Percentiles rank a stretch among this genome's conserved stretches.
phyloP scores from a whole-genome alignment of 2,113 vertebrate species.

The Ageneiosus marmoratus region DNA sequence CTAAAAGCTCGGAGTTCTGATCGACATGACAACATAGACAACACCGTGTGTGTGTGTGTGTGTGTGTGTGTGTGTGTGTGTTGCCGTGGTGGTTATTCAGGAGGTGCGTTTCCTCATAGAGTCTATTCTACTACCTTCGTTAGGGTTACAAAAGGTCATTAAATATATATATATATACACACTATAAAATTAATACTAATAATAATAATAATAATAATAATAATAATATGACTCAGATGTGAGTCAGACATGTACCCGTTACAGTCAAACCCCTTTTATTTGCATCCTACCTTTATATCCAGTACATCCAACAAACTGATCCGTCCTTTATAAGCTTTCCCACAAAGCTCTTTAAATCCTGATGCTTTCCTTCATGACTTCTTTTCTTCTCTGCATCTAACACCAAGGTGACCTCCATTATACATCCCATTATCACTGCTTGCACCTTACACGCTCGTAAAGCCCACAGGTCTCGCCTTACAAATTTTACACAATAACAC shows the following conservation, averaged over 20 bases:
- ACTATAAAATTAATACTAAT: too few species aligned
- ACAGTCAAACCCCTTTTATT: background rate
- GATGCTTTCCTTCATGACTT: background rate
- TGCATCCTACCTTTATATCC: background rate
- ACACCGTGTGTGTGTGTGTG: background rate
- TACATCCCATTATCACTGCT: constrained; percentile 47
- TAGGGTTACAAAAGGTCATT: too few species aligned
- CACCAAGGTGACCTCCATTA: constrained; percentile 61
- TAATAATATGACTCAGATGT: too few species aligned
- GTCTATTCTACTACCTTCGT: background rate
- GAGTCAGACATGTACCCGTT: too few species aligned
- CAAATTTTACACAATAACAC: constrained; percentile 49
- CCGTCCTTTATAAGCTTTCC: background rate
- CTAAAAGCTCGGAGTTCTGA: background rate
- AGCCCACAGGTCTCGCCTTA: constrained; percentile 26
- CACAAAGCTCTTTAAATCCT: background rate
- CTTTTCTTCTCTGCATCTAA: background rate
- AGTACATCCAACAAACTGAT: background rate
- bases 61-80: too few species aligned
- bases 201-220: too few species aligned
- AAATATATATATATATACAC: too few species aligned
- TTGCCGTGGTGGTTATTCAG: background rate
- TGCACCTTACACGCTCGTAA: constrained; percentile 25
- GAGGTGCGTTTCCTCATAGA: background rate
- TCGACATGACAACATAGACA: background rate